Base-by-base conservation (phyloP, 2,113 vertebrate species). In the Oncorhynchus kisutch region DNA sequence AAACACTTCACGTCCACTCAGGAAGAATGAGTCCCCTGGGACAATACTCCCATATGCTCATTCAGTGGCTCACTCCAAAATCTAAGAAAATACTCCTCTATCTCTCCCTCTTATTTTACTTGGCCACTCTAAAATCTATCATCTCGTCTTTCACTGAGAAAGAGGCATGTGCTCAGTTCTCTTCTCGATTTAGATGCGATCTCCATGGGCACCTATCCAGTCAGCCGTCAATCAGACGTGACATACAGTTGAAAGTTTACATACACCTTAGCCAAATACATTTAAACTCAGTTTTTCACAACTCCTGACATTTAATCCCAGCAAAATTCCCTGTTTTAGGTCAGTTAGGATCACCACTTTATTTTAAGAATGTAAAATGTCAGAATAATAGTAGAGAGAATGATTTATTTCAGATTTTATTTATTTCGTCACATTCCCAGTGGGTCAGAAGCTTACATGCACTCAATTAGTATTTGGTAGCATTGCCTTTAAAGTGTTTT, bases 1-100 rank as follows among this genome's bases (percentile, higher is more conserved):
- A 68, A 68, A 68, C 67, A 68, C 29, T 68, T 68, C 67, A 68
- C 16, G 18, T 34, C 29, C 67, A 45, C 67, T 68, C 67, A 34
- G 20, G 18, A 34, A 39, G 31, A 68, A 18, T 31, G 31, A 18
- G 31, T 39, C 67, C 67, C 3, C 14, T 8, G 67, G 31, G 67
- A 68, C 31, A n/a, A 62, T 11, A 25, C 13, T 11, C 12, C 14
- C 5, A 3, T 20, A 24, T 9, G 12, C 22, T 54, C 13, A 57
- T 8, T 57, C 45, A 51, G 22, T 1, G 14, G 14, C 18, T 27
- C 48, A 48, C 22, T 27, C 39, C 39, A 20, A 34, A 22, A n/a
- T 18, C 2, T 5, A 54, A 54, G 20, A 60, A 22, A 62, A 24
- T 22, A 62, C n/a, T 16, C 11, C 20, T 49, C 45, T 25, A 5